A percentile compares a stretch with the other conserved stretches of the same genome.
These are phyloP conservation scores for Calidris pugnax DNA, from an alignment of 2,113 vertebrate species.

Conservation along the genomic window DNA sequence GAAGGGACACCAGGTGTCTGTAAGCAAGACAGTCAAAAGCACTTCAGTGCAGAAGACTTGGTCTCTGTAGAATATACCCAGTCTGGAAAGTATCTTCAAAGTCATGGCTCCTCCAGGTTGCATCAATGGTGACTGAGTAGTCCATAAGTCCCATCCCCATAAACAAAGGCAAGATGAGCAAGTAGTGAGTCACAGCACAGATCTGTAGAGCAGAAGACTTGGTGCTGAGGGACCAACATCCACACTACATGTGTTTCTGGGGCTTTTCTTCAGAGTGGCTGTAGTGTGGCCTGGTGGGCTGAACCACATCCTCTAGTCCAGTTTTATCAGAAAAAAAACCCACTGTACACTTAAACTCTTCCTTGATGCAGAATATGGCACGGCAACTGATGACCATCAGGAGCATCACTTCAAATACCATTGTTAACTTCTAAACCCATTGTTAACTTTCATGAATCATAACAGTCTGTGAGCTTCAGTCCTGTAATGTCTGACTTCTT, in stretches of 20 bases:
- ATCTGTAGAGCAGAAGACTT: background rate
- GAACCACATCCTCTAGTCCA: background rate
- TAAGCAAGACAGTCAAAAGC: background rate
- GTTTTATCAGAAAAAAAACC: background rate
- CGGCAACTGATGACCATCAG: background rate
- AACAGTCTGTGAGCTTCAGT: background rate
- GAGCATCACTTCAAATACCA: background rate
- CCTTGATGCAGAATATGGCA: background rate
- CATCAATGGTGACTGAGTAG: background rate
- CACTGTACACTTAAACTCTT: background rate
- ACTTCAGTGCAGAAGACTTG: background rate
- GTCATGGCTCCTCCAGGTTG: background rate
- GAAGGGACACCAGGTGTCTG: background rate
- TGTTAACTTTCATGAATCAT: background rate
- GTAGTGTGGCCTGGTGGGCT: background rate
- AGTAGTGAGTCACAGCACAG: background rate
- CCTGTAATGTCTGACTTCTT: background rate
- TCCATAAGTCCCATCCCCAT: background rate
- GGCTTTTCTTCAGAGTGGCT: background rate
- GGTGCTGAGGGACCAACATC: background rate
- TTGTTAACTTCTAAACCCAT: background rate
- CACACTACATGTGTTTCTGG: background rate
- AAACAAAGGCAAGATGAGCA: background rate
- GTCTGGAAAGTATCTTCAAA: background rate
- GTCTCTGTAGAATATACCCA: background rate